A percentile compares a stretch with the other conserved stretches of the same genome.
Conservation (phyloP, 2,113 vertebrate species). For the Axis porcinus region DNA sequence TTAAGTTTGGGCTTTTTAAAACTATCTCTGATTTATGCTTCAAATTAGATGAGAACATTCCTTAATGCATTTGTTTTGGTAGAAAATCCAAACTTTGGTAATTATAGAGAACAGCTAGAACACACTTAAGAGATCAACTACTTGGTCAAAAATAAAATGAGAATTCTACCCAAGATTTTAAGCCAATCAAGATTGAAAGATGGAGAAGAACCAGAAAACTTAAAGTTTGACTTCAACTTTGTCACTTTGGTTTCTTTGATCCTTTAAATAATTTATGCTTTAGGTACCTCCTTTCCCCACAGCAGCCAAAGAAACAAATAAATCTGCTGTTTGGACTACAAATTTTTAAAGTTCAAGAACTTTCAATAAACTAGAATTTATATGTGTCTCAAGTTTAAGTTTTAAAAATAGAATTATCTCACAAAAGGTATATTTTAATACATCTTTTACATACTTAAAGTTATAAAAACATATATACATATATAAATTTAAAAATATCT, state of each 20-base stretch:
- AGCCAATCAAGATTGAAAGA: background rate
- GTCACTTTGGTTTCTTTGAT: background rate
- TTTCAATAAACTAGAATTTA: background rate
- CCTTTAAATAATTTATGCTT: background rate
- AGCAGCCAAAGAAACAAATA: background rate
- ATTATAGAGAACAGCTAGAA: background rate
- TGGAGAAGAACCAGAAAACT: background rate
- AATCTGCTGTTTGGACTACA: background rate
- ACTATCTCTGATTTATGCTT: background rate
- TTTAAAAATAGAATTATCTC: background rate
- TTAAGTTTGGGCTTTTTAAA: background rate
- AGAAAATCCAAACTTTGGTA: conserved; percentile 6
- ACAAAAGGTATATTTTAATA: background rate
- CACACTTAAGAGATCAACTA: background rate
- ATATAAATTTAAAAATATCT: background rate
- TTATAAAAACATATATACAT: background rate
- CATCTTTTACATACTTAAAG: background rate
- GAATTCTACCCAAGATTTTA: background rate
- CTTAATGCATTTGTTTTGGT: background rate
- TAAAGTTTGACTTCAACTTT: background rate
- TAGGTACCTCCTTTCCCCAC: background rate
- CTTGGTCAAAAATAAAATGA: background rate
- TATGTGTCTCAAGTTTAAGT: background rate
- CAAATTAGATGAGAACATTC: background rate
- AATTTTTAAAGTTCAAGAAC: background rate